Percentiles rank a stretch among this genome's conserved stretches.
These are phyloP conservation scores for Mus caroli DNA, from an alignment of 2,797 vertebrate species.

Conservation along the genomic window DNA sequence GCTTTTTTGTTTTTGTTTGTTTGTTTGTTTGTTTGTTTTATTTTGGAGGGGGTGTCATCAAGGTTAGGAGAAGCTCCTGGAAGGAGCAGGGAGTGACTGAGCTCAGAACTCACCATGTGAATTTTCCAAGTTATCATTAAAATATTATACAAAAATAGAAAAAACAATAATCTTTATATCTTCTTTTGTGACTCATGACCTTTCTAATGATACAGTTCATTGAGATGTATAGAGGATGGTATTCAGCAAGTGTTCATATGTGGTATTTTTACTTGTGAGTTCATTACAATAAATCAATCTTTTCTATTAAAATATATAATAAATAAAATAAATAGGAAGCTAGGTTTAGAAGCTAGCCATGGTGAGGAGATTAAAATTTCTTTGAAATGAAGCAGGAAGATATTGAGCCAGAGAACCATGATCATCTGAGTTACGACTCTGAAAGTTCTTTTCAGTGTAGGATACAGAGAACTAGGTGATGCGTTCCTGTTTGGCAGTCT, in stretches of 20 bases:
- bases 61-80: background rate
- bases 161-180: background rate
- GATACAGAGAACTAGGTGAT: background rate
- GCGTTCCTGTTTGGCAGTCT: accelerated
- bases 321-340: background rate
- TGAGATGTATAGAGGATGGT: background rate
- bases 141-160: background rate
- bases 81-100: background rate
- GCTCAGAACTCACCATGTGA: background rate
- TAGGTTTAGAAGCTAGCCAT: too few relatives aligned
- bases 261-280: background rate
- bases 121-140: background rate
- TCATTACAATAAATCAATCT: background rate
- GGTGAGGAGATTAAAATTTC: background rate
- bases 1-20: too few relatives aligned
- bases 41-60: background rate
- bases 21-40: too few relatives aligned
- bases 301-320: background rate
- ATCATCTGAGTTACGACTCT: background rate
- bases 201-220: background rate
- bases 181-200: background rate
- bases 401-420: accelerated
- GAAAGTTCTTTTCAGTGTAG: background rate
- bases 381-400: background rate
- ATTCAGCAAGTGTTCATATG: too few relatives aligned